A percentile compares a stretch with the other conserved stretches of the same genome.
phyloP scores from a whole-genome alignment of 2,113 vertebrate species.

The Leptobrachium leishanense region DNA sequence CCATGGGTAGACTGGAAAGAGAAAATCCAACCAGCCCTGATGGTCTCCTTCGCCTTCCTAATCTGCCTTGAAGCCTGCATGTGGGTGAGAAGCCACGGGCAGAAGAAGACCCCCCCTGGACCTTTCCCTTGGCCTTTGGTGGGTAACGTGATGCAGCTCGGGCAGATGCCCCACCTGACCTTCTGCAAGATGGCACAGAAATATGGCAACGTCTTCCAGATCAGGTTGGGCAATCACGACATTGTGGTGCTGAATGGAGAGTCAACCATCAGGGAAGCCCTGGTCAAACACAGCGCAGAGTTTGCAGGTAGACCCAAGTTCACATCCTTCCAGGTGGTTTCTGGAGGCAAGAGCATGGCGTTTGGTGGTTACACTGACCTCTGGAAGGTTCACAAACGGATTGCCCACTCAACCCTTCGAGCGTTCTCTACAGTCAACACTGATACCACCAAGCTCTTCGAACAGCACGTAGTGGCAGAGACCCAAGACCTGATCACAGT shows the following conservation, averaged over 20 bases:
- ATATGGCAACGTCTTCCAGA: slow-evolving; percentile 78
- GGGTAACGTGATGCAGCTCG: slow-evolving; percentile 81
- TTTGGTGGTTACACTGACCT: slow-evolving; percentile 73
- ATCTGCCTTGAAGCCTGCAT: slow-evolving; percentile 70
- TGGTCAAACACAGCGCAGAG: slow-evolving; percentile 69
- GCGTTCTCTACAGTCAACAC: slow-evolving; percentile 73
- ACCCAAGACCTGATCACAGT: slow-evolving; percentile 69
- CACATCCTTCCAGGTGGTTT: slow-evolving; percentile 75
- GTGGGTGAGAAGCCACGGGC: slow-evolving; percentile 61
- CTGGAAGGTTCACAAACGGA: slow-evolving; percentile 76
- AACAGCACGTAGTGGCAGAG: slow-evolving; percentile 74
- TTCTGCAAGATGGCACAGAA: slow-evolving; percentile 67
- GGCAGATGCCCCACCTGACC: slow-evolving; percentile 77
- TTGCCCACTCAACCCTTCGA: slow-evolving; percentile 74
- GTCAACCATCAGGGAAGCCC: slow-evolving; percentile 70
- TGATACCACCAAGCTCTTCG: slow-evolving; percentile 68
- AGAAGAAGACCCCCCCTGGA: slow-evolving; percentile 68
- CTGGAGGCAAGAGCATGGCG: slow-evolving; percentile 76
- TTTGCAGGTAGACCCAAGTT: slow-evolving; percentile 85
- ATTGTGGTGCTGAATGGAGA: slow-evolving; percentile 81
- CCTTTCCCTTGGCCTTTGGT: slow-evolving; percentile 77
- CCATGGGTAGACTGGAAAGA: slow-evolving; percentile 61
- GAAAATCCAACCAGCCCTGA: slow-evolving; percentile 66
- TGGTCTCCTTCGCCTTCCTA: slow-evolving; percentile 64
- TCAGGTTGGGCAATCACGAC: slow-evolving; percentile 72